phyloP scores from a whole-genome alignment of 2,113 vertebrate species.

The Marmota monax region DNA sequence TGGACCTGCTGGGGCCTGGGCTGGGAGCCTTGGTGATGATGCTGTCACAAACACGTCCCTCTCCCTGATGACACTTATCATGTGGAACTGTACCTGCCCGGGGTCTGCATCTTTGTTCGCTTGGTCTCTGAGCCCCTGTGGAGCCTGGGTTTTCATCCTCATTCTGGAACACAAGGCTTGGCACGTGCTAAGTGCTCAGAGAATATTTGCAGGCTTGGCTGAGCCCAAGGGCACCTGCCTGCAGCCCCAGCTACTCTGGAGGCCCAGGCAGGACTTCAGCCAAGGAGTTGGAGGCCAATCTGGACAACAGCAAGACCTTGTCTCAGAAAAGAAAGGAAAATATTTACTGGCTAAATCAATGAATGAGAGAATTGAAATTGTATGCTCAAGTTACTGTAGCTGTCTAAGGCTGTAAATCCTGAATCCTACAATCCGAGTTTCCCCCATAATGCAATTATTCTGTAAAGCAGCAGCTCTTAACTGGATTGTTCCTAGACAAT shows the following conservation, averaged over 20 bases:
- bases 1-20: neutral
- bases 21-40: neutral
- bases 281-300: neutral
- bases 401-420: neutral
- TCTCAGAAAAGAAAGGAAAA: neutral
- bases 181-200: neutral
- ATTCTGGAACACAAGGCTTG: neutral
- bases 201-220: neutral
- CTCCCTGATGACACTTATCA: neutral
- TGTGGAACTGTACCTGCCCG: fast-evolving
- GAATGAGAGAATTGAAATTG: neutral
- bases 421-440: neutral
- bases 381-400: neutral
- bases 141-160: neutral
- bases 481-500: neutral
- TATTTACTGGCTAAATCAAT: neutral
- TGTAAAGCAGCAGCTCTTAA: neutral
- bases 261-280: neutral
- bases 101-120: neutral
- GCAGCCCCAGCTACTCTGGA: neutral
- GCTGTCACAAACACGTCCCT: neutral
- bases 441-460: too few species aligned
- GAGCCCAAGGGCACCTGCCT: too few species aligned
- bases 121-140: neutral
- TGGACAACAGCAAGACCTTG: neutral